Conservation (phyloP, 2,113 vertebrate genomes). For the Microcebus lehilahytsara region DNA sequence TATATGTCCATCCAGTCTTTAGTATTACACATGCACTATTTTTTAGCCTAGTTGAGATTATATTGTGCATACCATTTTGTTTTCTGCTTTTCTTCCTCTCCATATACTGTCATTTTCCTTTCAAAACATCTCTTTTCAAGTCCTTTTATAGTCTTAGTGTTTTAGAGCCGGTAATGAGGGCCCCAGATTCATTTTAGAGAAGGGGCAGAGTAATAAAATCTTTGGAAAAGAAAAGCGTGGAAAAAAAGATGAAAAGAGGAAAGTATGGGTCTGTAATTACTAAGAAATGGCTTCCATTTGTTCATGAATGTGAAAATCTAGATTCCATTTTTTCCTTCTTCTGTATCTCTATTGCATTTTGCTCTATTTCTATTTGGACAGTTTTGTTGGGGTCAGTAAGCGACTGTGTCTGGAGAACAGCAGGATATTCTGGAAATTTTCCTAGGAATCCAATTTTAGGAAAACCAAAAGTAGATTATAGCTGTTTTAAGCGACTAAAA, state of each 20-base stretch:
- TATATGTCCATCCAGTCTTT: neutral
- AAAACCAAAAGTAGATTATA: conserved; percentile 36
- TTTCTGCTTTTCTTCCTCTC: conserved; percentile 25
- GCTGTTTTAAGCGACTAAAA: neutral
- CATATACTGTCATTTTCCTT: conserved; percentile 23
- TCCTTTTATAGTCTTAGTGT: neutral
- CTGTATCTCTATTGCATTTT: neutral
- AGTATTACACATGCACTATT: neutral
- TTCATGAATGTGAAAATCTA: neutral
- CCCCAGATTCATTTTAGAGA: neutral
- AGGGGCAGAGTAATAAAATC: conserved; percentile 31
- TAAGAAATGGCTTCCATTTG: neutral
- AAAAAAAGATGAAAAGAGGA: conserved; percentile 8
- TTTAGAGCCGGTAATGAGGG: neutral
- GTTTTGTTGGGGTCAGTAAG: conserved; percentile 17
- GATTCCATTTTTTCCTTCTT: neutral
- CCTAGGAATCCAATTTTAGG: conserved; percentile 14
- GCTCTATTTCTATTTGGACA: neutral
- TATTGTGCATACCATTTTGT: neutral
- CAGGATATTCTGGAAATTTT: neutral
- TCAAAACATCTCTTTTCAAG: neutral
- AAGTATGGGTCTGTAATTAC: neutral
- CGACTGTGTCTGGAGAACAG: neutral
- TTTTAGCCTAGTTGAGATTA: conserved; percentile 30
- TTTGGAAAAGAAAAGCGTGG: conserved; percentile 27